Base-by-base conservation (phyloP, 2,888 invertebrate species). In the Aphelenchoides bicaudatus region DNA sequence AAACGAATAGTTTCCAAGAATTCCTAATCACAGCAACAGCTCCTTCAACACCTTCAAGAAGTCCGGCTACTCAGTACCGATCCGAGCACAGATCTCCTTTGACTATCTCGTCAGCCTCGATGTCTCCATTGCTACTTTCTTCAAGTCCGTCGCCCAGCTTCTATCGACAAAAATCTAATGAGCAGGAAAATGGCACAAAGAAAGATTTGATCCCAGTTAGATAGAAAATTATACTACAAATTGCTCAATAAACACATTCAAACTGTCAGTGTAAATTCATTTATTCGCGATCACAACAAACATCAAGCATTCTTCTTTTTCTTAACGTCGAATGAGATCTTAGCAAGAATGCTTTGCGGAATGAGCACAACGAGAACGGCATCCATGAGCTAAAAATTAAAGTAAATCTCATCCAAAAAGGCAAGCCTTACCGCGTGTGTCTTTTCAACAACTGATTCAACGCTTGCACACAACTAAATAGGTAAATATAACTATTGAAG, bases 351-450 rank as follows among this genome's bases (percentile, higher is more conserved):
- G 6, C 43, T 19, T n/a, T 43, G 16, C 23, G 43, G 43, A 6
- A 43, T 43, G 16, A 43, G 23, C 10, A 25, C 43, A 8, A 43
- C 43, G 23, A 43, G 43, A 19, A 43, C 43, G 10, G 43, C 43
- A n/a, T 43, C 43, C 43, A 43, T 43, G n/a, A n/a, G n/a, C n/a
- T n/a, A n/a, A n/a, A n/a, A n/a, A n/a, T n/a, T n/a, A n/a, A n/a
- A n/a, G n/a, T n/a, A n/a, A n/a, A n/a, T n/a, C n/a, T n/a, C n/a
- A n/a, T n/a, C n/a, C n/a, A n/a, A n/a, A n/a, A n/a, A n/a, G n/a
- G n/a, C n/a, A n/a, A n/a, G n/a, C n/a, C n/a, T n/a, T n/a, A 43
- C 23, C 23, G 43, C 43, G 43, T 43, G 43, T 8, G 43, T 43
- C 43, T 43, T 43, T n/a, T 43, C 43, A 6, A 43, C 43, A 19